Evolutionary conservation across 1,140 invertebrate genomes (phyloP).

Genomic region (Panulirus ornatus): DNA sequence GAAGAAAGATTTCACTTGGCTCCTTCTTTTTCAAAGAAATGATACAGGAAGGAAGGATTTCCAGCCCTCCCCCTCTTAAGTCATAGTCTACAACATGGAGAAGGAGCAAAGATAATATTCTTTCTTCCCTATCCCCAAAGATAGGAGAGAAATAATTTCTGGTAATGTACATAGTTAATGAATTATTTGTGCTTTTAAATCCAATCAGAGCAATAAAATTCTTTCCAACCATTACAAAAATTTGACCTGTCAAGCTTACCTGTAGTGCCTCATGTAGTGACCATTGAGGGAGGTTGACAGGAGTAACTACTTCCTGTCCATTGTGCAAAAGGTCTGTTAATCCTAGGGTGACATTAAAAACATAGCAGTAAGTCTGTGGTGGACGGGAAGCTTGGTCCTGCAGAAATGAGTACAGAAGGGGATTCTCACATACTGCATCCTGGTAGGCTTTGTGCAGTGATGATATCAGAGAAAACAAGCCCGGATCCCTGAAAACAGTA

Average conservation of each 20-base stretch:
- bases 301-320: conserved; percentile 2
- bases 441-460: conserved; percentile 35
- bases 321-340: conserved; percentile 16
- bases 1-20: too few species aligned
- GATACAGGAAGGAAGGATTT: too few species aligned
- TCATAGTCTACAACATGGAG: background rate
- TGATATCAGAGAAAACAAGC: conserved; percentile 24
- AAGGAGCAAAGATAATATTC: background rate
- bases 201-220: background rate
- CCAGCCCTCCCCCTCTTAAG: too few species aligned
- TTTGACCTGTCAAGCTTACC: background rate
- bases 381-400: conserved; percentile 5
- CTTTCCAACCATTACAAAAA: background rate
- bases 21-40: too few species aligned
- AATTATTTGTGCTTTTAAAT: background rate
- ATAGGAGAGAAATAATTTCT: background rate
- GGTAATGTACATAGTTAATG: background rate
- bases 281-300: conserved; percentile 25
- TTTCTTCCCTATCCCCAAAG: too few species aligned
- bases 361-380: conserved; percentile 40
- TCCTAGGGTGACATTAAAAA: conserved; percentile 7
- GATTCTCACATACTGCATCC: background rate
- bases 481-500: conserved; percentile 12
- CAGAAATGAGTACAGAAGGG: background rate
- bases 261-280: conserved; percentile 3